phyloP scores from a whole-genome alignment of 2,113 vertebrate genomes.

The Proteles cristata region DNA sequence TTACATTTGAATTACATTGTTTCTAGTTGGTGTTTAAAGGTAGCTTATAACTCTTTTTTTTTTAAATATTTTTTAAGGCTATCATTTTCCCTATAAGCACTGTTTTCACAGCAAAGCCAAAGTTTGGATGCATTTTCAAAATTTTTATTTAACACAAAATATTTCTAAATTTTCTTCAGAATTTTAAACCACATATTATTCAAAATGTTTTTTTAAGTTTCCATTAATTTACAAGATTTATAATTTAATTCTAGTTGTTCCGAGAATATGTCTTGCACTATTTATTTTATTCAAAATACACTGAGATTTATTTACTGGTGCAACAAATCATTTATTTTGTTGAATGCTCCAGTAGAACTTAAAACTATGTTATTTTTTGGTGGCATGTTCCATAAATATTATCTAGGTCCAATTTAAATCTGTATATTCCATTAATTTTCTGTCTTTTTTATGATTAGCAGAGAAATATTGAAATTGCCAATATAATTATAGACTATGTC shows the following conservation, averaged over 20 bases:
- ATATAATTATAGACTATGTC: background rate
- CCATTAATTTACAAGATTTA: background rate
- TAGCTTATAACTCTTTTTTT: background rate
- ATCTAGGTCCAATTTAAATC: background rate
- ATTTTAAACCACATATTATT: background rate
- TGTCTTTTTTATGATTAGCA: background rate
- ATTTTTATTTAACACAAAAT: background rate
- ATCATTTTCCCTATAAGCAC: background rate
- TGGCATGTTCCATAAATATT: background rate
- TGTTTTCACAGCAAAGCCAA: background rate
- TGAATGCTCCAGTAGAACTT: background rate
- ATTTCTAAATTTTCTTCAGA: background rate
- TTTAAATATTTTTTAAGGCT: background rate
- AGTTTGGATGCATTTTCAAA: background rate
- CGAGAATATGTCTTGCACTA: background rate
- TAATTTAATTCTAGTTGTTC: background rate
- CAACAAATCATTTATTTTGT: background rate
- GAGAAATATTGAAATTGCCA: background rate
- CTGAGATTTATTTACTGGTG: background rate
- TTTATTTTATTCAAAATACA: constrained; percentile 11
- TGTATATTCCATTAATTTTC: background rate
- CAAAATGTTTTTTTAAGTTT: background rate
- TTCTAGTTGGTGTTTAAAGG: background rate
- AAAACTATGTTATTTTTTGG: background rate
- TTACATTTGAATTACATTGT: background rate